phyloP scores from a whole-genome alignment of 1,140 invertebrate genomes.

The Habropoda laboriosa region DNA sequence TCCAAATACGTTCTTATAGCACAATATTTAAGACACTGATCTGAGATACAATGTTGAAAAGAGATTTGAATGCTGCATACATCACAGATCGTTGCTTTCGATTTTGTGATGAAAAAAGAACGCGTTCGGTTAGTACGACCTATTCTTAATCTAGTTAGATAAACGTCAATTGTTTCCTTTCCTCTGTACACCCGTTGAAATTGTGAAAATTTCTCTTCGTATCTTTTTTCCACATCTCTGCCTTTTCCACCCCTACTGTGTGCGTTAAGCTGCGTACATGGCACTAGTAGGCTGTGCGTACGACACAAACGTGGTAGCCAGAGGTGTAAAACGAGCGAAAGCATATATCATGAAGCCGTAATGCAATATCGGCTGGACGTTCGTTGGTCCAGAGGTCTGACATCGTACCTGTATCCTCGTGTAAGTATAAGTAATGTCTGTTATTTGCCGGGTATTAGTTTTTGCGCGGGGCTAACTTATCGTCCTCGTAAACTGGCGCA shows the following conservation, averaged over 20 bases:
- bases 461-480: slow-evolving; percentile 72
- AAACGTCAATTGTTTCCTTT: neutral
- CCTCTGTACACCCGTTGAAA: neutral
- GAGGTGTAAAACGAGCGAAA: slow-evolving; percentile 69
- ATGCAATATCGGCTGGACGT: slow-evolving; percentile 68
- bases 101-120: too few relatives aligned
- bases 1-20: too few relatives aligned
- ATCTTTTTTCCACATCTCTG: neutral
- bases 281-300: neutral
- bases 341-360: slow-evolving; percentile 71
- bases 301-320: slow-evolving; percentile 40
- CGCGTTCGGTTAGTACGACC: too few relatives aligned
- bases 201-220: neutral
- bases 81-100: too few relatives aligned
- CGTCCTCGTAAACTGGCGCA: slow-evolving; percentile 72
- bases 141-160: too few relatives aligned
- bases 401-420: slow-evolving; percentile 38
- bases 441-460: slow-evolving; percentile 75
- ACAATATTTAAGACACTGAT: too few relatives aligned
- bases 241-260: slow-evolving; percentile 20
- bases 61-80: too few relatives aligned
- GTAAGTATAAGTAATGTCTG: slow-evolving; percentile 74
- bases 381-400: slow-evolving; percentile 56
- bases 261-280: slow-evolving; percentile 7
- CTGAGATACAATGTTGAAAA: too few relatives aligned